Conservation (phyloP, 2,888 invertebrate genomes). For the Dermolepida albohirtum region DNA sequence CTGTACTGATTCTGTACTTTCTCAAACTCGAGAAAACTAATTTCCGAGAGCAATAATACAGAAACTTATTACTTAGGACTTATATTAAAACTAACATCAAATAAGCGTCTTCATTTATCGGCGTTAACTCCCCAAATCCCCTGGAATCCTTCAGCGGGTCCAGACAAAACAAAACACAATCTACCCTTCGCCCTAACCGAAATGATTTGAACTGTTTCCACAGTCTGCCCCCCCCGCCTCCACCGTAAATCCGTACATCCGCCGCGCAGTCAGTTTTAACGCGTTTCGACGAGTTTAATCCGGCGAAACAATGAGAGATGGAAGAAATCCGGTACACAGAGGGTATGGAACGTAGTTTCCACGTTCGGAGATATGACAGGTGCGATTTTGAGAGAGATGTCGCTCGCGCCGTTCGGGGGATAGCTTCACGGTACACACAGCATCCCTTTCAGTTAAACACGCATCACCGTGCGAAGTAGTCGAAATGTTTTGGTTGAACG, state of each 20-base stretch:
- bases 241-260: conserved; percentile 2
- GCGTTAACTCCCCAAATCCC: conserved; percentile 2
- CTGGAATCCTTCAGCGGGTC: background rate
- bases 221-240: background rate
- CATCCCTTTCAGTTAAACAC: conserved; percentile 35
- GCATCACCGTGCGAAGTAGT: conserved; percentile 29
- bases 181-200: background rate
- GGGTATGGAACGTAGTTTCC: conserved; percentile 8
- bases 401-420: conserved; percentile 34
- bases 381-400: conserved; percentile 33
- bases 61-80: too few species aligned
- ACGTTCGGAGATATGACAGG: conserved; percentile 34
- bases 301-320: conserved; percentile 25
- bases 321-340: background rate
- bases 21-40: too few species aligned
- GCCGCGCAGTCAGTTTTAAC: conserved; percentile 26
- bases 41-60: too few species aligned
- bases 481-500: conserved; percentile 4
- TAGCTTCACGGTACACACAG: conserved; percentile 25
- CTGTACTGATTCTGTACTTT: too few species aligned
- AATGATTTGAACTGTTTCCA: background rate
- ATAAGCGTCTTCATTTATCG: conserved; percentile 19
- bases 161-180: conserved; percentile 16
- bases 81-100: conserved; percentile 16
- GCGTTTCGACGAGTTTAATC: conserved; percentile 33